Conservation (phyloP, 2,888 invertebrate species). For the Thera britannica region DNA sequence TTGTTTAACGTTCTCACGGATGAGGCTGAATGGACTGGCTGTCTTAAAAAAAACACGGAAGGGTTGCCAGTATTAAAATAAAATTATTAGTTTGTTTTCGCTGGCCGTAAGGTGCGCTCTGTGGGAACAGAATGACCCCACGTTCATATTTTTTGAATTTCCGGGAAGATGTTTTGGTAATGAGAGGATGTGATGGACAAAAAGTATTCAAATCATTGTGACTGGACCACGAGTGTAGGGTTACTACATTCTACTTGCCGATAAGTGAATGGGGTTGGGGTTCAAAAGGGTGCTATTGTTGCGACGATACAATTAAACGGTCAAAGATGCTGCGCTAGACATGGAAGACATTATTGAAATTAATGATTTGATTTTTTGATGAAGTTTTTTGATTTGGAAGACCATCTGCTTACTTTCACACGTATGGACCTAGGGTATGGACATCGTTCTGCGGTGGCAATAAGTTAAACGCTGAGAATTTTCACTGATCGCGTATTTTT, state of each 20-base stretch:
- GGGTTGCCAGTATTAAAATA: conserved; percentile 79
- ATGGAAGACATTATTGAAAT: neutral
- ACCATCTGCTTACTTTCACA: neutral
- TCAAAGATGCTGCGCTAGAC: conserved; percentile 21
- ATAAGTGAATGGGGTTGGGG: conserved; percentile 22
- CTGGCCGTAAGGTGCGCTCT: conserved; percentile 70
- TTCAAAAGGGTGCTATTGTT: conserved; percentile 39
- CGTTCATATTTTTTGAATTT: conserved; percentile 68
- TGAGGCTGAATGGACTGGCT: conserved; percentile 74
- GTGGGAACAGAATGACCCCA: conserved; percentile 82
- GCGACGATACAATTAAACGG: conserved; percentile 34
- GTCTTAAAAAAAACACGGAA: conserved; percentile 74
- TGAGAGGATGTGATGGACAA: conserved; percentile 72
- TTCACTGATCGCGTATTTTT: too few relatives aligned
- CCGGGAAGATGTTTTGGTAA: conserved; percentile 79
- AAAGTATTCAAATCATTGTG: conserved; percentile 57
- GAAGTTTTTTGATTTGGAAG: neutral
- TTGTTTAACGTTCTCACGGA: conserved; percentile 82
- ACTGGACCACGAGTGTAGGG: conserved; percentile 66
- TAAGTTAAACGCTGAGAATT: too few relatives aligned
- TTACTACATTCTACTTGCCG: conserved; percentile 45
- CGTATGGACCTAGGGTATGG: neutral
- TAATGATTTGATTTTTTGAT: neutral
- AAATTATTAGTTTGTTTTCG: conserved; percentile 79
- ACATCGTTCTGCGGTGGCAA: too few relatives aligned